These are phyloP conservation scores for Chelonus formosanus DNA, from an alignment of 2,888 invertebrate genomes.

Conservation along the genomic window DNA sequence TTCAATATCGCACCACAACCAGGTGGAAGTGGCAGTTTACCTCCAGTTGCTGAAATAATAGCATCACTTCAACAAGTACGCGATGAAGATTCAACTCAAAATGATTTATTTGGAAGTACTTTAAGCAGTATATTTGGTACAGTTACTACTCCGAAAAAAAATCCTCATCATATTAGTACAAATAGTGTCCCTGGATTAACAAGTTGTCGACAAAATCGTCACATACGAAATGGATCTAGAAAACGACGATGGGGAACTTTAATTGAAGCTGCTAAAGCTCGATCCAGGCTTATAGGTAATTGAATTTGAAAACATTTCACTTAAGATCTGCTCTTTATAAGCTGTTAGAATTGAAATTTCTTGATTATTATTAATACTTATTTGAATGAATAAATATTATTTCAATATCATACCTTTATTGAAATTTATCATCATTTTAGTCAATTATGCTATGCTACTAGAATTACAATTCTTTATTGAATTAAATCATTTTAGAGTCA, in stretches of 20 bases:
- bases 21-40: slow-evolving; percentile 67
- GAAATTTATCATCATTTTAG: no score
- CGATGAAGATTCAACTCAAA: slow-evolving; percentile 67
- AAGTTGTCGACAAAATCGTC: slow-evolving; percentile 48
- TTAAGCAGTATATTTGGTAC: slow-evolving; percentile 74
- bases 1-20: slow-evolving; percentile 87
- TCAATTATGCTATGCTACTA: no score
- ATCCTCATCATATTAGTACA: slow-evolving; percentile 63
- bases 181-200: slow-evolving; percentile 59
- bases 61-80: slow-evolving; percentile 76
- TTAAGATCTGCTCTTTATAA: neutral
- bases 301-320: slow-evolving; percentile 11
- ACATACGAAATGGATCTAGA: slow-evolving; percentile 65
- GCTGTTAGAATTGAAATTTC: neutral
- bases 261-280: slow-evolving; percentile 86
- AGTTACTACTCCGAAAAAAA: slow-evolving; percentile 66
- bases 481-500: neutral
- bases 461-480: no score
- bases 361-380: no score
- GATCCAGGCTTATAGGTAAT: slow-evolving; percentile 79
- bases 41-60: slow-evolving; percentile 82
- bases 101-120: slow-evolving; percentile 75
- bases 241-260: slow-evolving; percentile 85
- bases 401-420: no score
- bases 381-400: no score